Base-by-base conservation (phyloP, 2,888 invertebrate genomes). In the Tyria jacobaeae region DNA sequence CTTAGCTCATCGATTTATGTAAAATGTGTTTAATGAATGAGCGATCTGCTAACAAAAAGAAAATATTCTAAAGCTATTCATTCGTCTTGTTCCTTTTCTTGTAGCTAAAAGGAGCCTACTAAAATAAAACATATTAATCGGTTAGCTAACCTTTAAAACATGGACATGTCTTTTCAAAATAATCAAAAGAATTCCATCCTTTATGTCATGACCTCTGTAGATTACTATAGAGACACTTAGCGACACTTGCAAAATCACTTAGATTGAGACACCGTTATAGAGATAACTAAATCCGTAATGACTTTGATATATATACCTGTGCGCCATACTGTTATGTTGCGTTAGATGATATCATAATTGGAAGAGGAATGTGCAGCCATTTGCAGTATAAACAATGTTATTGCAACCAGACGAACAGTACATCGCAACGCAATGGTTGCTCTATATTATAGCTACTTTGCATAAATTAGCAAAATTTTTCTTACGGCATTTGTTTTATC, bases 201-300 rank as follows among this genome's bases (percentile, higher is more conserved):
- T 15, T 15, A 7, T 41, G 9, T 21, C 17, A 3, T 17, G 9
- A 9, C 21, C 10, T 53, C 14, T 51, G 34, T 41, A 44, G 15
- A 1, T 9, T n/a, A 62, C 54, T 53, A 50, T 52, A 27, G 10
- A 54, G 15, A 51, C 35, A 53, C 41, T 59, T 47, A 65, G 55
- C 15, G 51, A 57, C 7, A 15, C 51, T 56, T 61, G 48, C 56
- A 56, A 61, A 44, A 49, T 61, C 44, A 59, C 69, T 65, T 68
- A 65, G 44, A 67, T 61, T 60, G 56, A 64, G 51, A 66, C 67
- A 73, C 75, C 76, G 75, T 75, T 77, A 77, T 66, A 57, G 62
- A 72, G 69, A 77, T 80, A 66, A 71, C 72, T 73, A 62, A 76
- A 76, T 73, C 70, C 54, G 62, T 76, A 76, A 79, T 80, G 78